These are phyloP conservation scores for Antechinus flavipes DNA, from an alignment of 2,113 vertebrate species.

Conservation along the genomic window DNA sequence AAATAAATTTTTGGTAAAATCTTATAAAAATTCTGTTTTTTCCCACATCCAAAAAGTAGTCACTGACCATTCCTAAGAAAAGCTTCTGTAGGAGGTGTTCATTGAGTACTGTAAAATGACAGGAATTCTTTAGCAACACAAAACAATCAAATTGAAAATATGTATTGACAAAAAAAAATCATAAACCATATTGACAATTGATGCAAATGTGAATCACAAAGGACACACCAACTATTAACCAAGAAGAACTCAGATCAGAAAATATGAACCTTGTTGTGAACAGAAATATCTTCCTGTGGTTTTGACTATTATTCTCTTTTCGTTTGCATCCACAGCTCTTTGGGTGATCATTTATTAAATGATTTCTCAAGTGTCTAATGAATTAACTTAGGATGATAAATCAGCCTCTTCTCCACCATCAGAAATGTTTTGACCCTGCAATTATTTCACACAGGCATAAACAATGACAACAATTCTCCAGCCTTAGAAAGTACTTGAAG, in stretches of 20 bases:
- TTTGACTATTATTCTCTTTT: constrained; percentile 63
- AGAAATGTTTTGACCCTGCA: neutral
- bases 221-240: constrained; percentile 29
- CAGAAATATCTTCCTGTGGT: neutral
- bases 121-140: constrained; percentile 45
- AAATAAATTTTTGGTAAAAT: constrained; percentile 39
- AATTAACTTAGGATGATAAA: constrained; percentile 66
- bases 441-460: neutral
- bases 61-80: constrained; percentile 42
- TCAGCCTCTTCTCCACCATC: constrained; percentile 57
- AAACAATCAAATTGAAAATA: constrained; percentile 19
- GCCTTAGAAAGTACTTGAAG: constrained; percentile 36
- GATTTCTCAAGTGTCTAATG: constrained; percentile 63
- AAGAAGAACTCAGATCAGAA: constrained; percentile 53
- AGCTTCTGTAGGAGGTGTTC: constrained; percentile 35
- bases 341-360: constrained; percentile 75
- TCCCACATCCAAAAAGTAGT: constrained; percentile 37
- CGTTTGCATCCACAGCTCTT: constrained; percentile 53
- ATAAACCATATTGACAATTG: constrained; percentile 60
- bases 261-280: constrained; percentile 64
- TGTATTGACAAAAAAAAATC: neutral
- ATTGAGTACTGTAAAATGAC: neutral
- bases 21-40: constrained; percentile 50
- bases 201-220: constrained; percentile 30
- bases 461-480: neutral